These are phyloP conservation scores for Ophiodon elongatus DNA, from an alignment of 2,113 vertebrate genomes.

Conservation along the genomic window DNA sequence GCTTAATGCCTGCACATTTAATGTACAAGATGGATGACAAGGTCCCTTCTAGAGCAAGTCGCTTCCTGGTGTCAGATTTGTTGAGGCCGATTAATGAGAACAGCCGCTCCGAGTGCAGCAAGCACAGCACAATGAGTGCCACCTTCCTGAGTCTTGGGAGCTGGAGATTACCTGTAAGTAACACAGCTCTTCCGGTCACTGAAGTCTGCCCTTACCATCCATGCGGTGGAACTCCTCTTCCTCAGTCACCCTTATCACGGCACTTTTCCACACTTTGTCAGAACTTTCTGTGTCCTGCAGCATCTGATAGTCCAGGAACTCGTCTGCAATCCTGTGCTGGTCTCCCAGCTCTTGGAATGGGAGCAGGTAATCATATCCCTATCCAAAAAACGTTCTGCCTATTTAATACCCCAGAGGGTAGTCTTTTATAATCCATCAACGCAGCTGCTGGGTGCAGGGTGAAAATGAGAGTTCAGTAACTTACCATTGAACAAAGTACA, in stretches of 20 bases:
- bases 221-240: not conserved
- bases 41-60: not conserved
- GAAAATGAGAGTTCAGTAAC: not conserved
- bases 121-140: not conserved
- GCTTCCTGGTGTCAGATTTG: not conserved
- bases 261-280: not conserved
- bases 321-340: not conserved
- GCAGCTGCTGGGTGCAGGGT: not conserved
- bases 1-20: not conserved
- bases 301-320: not conserved
- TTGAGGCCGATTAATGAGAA: not conserved
- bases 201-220: not conserved
- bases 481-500: not conserved
- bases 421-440: not conserved
- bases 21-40: not conserved
- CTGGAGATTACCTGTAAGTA: not conserved
- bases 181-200: not conserved
- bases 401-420: not conserved
- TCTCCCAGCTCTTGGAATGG: not conserved
- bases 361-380: not conserved
- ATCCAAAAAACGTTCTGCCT: not conserved
- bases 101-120: not conserved
- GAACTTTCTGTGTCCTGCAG: not conserved
- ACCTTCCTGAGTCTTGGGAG: not conserved
- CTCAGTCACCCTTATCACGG: not conserved